A percentile compares a stretch with the other conserved stretches of the same genome.
Evolutionary conservation across 2,113 vertebrate species (phyloP).

Genomic region (Elanus axillaris): DNA sequence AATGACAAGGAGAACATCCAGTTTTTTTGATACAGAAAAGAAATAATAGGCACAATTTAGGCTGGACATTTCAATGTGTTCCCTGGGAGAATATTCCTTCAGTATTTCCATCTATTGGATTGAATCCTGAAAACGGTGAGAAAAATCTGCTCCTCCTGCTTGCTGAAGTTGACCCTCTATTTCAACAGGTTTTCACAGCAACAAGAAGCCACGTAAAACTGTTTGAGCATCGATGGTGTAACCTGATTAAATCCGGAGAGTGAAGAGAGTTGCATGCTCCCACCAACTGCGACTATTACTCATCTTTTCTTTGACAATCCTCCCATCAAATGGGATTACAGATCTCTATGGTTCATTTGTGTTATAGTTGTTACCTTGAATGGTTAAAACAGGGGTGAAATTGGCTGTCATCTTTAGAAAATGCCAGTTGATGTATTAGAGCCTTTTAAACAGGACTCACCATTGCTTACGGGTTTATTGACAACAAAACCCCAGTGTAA

Average conservation of each 20-base stretch:
- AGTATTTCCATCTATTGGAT: not conserved
- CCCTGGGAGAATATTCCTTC: not conserved
- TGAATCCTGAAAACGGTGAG: not conserved
- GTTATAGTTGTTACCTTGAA: not conserved
- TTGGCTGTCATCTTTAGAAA: not conserved
- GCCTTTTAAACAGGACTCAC: not conserved
- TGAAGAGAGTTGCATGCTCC: not conserved
- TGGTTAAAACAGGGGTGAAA: not conserved
- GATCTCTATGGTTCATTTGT: not conserved
- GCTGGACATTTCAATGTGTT: not conserved
- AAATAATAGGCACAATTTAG: not conserved
- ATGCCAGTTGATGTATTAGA: not conserved
- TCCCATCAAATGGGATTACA: not conserved
- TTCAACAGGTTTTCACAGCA: not conserved
- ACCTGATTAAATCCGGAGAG: not conserved
- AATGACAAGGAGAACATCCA: not conserved
- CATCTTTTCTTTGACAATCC: not conserved
- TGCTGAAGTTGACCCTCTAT: not conserved
- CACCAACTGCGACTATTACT: not conserved
- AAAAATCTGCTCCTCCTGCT: not conserved
- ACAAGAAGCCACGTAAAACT: rapidly evolving
- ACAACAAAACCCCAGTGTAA: not conserved
- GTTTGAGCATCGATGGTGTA: not conserved
- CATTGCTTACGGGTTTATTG: not conserved
- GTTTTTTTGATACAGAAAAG: not conserved